phyloP scores from a whole-genome alignment of 2,888 invertebrate genomes.

The Euphydryas editha region DNA sequence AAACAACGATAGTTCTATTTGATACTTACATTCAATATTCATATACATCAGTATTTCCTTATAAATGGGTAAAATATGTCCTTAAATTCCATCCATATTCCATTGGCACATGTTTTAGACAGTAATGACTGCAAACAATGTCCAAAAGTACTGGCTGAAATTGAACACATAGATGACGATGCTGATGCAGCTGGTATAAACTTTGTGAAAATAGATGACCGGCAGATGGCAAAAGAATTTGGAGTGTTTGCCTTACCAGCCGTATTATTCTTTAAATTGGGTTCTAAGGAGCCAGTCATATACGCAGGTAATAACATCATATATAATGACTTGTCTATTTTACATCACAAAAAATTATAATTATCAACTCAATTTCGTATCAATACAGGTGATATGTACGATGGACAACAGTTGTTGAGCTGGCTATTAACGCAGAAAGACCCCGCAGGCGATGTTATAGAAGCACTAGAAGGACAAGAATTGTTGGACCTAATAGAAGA shows the following conservation, averaged over 20 bases:
- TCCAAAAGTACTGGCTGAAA: conserved; percentile 92
- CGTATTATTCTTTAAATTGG: conserved; percentile 94
- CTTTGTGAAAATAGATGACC: conserved; percentile 96
- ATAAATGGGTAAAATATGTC: conserved; percentile 3
- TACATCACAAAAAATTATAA: background rate
- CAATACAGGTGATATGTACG: conserved; percentile 89
- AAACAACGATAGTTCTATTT: background rate
- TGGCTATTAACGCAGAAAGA: conserved; percentile 96
- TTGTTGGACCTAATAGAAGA: conserved; percentile 89
- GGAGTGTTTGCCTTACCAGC: conserved; percentile 96
- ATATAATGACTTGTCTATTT: background rate
- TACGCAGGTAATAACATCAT: conserved; percentile 88
- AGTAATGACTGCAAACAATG: conserved; percentile 98
- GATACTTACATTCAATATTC: background rate
- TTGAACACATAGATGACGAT: conserved; percentile 97
- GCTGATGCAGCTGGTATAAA: conserved; percentile 95
- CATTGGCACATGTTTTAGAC: conserved; percentile 87
- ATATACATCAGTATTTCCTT: too few species aligned
- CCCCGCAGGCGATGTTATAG: conserved; percentile 95
- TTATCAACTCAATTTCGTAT: too few species aligned
- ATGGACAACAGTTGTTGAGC: conserved; percentile 93
- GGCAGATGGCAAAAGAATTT: conserved; percentile 92
- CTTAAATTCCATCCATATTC: conserved; percentile 63
- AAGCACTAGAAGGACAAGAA: conserved; percentile 92
- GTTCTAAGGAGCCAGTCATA: conserved; percentile 94